Conservation (phyloP, 2,888 invertebrate species). For the Eupithecia subumbrata region DNA sequence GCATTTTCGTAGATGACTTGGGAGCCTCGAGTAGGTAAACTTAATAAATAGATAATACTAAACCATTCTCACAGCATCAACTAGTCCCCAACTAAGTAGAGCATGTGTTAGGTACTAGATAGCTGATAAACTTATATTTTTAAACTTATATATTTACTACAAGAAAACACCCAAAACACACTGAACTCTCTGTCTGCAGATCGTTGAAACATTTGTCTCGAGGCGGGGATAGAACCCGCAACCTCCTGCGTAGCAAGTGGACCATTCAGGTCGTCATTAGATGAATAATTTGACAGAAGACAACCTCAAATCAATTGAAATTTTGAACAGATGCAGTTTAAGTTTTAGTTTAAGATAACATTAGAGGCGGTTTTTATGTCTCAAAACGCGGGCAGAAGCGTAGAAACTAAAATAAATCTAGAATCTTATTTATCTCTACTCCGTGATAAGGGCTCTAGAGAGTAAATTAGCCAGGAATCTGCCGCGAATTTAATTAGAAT, state of each 20-base stretch:
- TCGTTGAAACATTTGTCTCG: too few species aligned
- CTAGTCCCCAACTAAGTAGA: neutral
- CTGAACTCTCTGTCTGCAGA: too few species aligned
- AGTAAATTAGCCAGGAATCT: conserved; percentile 40
- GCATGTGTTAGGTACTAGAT: neutral
- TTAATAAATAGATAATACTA: neutral
- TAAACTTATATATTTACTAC: too few species aligned
- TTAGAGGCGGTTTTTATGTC: neutral
- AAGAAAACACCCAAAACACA: too few species aligned
- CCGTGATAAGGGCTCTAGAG: conserved; percentile 15
- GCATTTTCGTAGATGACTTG: neutral
- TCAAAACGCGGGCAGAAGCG: neutral
- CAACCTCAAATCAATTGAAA: neutral
- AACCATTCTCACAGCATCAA: neutral
- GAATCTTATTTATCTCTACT: conserved; percentile 5
- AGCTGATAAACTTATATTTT: neutral
- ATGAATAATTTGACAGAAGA: neutral
- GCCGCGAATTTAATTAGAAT: conserved; percentile 44
- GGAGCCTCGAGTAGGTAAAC: too few species aligned
- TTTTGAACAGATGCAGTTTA: neutral
- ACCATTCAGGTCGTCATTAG: neutral
- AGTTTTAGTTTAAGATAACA: neutral
- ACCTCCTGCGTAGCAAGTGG: too few species aligned
- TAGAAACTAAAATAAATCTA: neutral
- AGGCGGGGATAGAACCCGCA: too few species aligned